Percentiles rank a stretch among this genome's conserved stretches.
Evolutionary conservation across 2,797 vertebrate genomes (phyloP).

Genomic region (Mormyrops boulengeri): DNA sequence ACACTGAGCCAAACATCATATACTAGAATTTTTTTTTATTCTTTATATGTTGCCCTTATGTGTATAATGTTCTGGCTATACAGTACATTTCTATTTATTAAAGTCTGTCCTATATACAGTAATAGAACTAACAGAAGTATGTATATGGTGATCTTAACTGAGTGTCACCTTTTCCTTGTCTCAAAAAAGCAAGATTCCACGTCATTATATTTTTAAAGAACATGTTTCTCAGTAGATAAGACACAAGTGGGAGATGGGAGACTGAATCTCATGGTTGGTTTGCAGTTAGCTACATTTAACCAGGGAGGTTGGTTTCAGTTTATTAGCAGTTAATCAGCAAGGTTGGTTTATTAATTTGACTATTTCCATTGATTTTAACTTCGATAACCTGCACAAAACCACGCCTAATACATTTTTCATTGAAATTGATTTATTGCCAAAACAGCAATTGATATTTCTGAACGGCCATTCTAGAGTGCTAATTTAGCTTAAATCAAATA

Average conservation of each 20-base stretch:
- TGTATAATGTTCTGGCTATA: background rate
- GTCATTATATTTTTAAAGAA: background rate
- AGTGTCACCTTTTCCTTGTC: background rate
- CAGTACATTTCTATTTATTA: background rate
- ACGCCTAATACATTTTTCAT: background rate
- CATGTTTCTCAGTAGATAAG: background rate
- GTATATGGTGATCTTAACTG: background rate
- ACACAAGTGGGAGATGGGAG: background rate
- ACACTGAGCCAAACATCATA: background rate
- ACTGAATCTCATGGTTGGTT: background rate
- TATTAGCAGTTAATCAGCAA: background rate
- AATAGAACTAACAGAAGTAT: background rate
- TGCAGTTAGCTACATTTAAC: background rate
- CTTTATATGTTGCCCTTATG: background rate
- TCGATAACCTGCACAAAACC: background rate
- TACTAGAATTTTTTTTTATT: background rate
- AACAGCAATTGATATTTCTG: background rate
- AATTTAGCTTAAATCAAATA: background rate
- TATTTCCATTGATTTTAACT: background rate
- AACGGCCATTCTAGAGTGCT: background rate
- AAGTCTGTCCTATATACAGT: background rate
- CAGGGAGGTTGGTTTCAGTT: background rate
- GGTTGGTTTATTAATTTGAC: background rate
- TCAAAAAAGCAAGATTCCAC: background rate
- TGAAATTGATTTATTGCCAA: background rate